phyloP scores from a whole-genome alignment of 2,113 vertebrate genomes.

The Amphiprion percula region DNA sequence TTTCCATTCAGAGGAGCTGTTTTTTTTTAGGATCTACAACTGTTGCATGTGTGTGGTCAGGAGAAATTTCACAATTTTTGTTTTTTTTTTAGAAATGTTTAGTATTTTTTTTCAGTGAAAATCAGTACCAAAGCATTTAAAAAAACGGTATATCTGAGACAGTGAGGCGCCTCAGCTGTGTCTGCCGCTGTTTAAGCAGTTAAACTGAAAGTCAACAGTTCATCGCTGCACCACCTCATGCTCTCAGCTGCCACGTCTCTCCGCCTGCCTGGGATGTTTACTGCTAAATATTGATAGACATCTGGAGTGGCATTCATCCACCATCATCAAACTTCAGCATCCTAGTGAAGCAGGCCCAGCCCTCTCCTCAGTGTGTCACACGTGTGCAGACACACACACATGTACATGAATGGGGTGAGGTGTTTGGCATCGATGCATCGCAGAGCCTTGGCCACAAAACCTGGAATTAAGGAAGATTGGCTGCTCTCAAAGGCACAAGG shows the following conservation, averaged over 20 bases:
- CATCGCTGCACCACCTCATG: slow-evolving; percentile 67
- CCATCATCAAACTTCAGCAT: slow-evolving; percentile 79
- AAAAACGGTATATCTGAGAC: slow-evolving; percentile 4
- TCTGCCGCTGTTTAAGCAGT: slow-evolving; percentile 47
- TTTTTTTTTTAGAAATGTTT: too few relatives aligned
- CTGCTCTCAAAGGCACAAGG: slow-evolving; percentile 66
- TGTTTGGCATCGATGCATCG: slow-evolving; percentile 61
- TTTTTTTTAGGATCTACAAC: background rate
- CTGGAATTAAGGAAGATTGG: slow-evolving; percentile 62
- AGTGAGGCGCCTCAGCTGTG: slow-evolving; percentile 37
- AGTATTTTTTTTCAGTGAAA: too few relatives aligned
- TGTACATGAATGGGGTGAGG: slow-evolving; percentile 37
- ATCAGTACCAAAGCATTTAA: background rate
- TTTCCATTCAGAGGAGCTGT: background rate
- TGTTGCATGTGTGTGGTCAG: too few relatives aligned
- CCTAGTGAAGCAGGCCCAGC: slow-evolving; percentile 74
- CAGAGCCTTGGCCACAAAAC: slow-evolving; percentile 61
- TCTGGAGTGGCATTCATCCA: slow-evolving; percentile 82
- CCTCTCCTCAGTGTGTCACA: slow-evolving; percentile 48
- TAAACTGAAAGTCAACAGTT: slow-evolving; percentile 64
- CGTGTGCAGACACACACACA: slow-evolving; percentile 38
- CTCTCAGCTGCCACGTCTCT: slow-evolving; percentile 78
- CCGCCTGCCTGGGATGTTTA: slow-evolving; percentile 80
- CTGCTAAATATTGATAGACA: slow-evolving; percentile 89
- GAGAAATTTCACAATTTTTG: too few relatives aligned